phyloP scores from a whole-genome alignment of 2,888 invertebrate species.

The Orthosia cruda region DNA sequence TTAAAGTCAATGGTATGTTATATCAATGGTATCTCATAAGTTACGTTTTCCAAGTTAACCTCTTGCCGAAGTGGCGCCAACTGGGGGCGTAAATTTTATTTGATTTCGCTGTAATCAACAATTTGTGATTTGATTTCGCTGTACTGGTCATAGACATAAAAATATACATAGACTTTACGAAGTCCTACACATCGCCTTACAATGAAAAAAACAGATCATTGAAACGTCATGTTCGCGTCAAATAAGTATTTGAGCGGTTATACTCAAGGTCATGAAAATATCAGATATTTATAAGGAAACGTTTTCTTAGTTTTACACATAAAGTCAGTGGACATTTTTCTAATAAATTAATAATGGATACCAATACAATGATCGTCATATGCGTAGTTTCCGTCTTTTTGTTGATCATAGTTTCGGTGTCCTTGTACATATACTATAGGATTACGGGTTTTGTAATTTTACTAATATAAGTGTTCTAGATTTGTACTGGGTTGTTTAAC shows the following conservation, averaged over 20 bases:
- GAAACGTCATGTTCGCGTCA: slow-evolving; percentile 13
- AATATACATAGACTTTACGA: too few species aligned
- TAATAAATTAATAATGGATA: slow-evolving; percentile 37
- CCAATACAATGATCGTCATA: not conserved
- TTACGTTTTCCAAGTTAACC: too few species aligned
- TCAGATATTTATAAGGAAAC: not conserved
- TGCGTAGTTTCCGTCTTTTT: not conserved
- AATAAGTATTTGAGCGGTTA: not conserved
- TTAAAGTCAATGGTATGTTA: too few species aligned
- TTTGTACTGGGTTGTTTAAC: slow-evolving; percentile 2
- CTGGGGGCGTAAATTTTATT: too few species aligned
- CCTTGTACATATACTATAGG: slow-evolving; percentile 35
- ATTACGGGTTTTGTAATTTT: slow-evolving; percentile 24
- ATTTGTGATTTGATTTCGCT: too few species aligned
- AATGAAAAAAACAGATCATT: not conserved
- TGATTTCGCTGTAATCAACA: too few species aligned
- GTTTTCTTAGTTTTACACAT: slow-evolving; percentile 41
- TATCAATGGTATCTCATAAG: too few species aligned
- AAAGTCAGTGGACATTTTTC: slow-evolving; percentile 31
- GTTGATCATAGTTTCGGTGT: too few species aligned
- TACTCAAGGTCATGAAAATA: not conserved
- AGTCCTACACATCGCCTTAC: too few species aligned
- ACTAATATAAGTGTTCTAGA: slow-evolving; percentile 34
- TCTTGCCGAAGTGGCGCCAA: too few species aligned
- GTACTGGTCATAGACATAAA: too few species aligned